phyloP scores from a whole-genome alignment of 2,888 invertebrate genomes.

The Muscina levida region DNA sequence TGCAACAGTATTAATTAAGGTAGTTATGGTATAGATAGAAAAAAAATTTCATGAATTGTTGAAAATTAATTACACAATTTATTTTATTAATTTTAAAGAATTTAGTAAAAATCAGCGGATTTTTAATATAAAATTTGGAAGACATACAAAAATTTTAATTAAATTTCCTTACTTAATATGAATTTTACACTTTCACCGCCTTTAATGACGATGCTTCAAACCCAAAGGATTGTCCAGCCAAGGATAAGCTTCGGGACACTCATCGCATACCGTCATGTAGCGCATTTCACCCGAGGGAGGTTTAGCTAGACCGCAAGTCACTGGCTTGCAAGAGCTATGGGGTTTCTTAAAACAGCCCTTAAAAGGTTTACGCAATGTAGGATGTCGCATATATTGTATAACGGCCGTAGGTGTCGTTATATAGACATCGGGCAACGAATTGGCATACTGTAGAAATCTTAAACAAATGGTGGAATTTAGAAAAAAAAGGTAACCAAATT shows the following conservation, averaged over 20 bases:
- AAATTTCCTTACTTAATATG: too few species aligned
- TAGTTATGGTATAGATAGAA: too few species aligned
- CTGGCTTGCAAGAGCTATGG: conserved; percentile 70
- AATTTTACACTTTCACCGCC: too few species aligned
- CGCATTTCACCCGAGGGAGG: conserved; percentile 76
- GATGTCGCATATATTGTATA: conserved; percentile 74
- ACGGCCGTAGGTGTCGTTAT: conserved; percentile 80
- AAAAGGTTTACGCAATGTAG: conserved; percentile 76
- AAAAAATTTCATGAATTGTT: too few species aligned
- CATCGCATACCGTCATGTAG: conserved; percentile 81
- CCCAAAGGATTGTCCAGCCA: conserved; percentile 82
- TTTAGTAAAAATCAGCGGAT: too few species aligned
- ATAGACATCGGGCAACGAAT: conserved; percentile 82
- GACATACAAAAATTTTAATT: neutral
- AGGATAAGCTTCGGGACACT: conserved; percentile 81
- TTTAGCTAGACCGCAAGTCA: conserved; percentile 74
- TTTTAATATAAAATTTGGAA: conserved; percentile 15
- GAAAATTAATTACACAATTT: too few species aligned
- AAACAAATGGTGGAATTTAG: neutral
- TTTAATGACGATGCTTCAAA: too few species aligned
- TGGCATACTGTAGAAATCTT: too few species aligned
- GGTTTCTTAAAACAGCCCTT: conserved; percentile 72
- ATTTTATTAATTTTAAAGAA: too few species aligned
- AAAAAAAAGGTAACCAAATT: neutral
- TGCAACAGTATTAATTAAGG: too few species aligned